These are phyloP conservation scores for Catamblyrhynchus diadema DNA, from an alignment of 2,797 vertebrate genomes.

Conservation along the genomic window DNA sequence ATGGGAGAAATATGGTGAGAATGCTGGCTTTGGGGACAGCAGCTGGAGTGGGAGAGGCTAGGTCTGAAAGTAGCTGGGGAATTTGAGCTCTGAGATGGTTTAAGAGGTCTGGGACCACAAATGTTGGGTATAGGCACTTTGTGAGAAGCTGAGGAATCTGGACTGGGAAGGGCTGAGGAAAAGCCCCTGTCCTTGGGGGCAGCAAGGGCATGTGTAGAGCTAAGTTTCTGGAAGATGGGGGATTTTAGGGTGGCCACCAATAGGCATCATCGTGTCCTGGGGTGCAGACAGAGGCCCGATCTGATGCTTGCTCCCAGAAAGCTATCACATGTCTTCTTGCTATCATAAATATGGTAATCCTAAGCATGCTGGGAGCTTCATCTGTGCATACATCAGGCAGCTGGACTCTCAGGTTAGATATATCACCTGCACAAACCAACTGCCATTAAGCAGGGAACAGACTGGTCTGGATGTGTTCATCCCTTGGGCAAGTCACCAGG, in stretches of 20 bases:
- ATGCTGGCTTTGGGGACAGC: background rate
- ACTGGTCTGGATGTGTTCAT: background rate
- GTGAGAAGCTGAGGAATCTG: background rate
- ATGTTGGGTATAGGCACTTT: background rate
- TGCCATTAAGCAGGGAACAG: background rate
- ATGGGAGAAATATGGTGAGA: background rate
- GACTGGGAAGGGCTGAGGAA: background rate
- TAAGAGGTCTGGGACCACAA: background rate
- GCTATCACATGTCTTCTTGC: background rate
- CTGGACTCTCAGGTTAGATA: background rate
- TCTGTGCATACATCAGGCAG: background rate
- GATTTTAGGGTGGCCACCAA: background rate
- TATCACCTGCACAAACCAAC: background rate
- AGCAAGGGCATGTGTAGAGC: background rate
- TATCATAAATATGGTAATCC: background rate
- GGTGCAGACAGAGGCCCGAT: background rate
- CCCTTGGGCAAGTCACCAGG: fast-evolving
- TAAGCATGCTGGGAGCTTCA: background rate
- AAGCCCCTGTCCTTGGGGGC: background rate
- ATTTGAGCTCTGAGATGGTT: background rate
- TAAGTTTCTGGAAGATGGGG: background rate
- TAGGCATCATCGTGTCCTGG: background rate
- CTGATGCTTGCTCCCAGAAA: background rate
- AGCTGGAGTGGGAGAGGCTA: background rate
- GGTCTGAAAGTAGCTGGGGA: background rate